Percentiles rank a stretch among this genome's conserved stretches.
Conservation (phyloP, 1,140 invertebrate species). For the Trigoniulus corallinus region DNA sequence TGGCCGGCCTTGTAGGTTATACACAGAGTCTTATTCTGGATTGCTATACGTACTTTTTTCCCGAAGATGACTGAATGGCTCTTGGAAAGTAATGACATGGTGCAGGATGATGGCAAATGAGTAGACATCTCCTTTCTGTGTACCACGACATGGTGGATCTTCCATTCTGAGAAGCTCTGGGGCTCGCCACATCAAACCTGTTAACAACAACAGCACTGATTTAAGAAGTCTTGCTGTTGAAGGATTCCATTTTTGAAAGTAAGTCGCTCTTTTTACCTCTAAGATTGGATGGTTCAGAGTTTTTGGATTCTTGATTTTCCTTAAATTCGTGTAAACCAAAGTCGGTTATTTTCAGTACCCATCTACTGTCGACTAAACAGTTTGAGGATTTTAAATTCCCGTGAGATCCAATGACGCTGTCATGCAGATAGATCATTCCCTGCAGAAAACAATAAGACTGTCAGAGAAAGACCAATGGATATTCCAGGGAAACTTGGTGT, state of each 20-base stretch:
- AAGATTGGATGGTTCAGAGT: neutral
- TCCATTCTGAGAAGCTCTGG: constrained; percentile 44
- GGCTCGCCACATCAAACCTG: constrained; percentile 42
- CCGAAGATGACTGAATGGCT: constrained; percentile 54
- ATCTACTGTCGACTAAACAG: constrained; percentile 57
- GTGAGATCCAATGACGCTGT: constrained; percentile 51
- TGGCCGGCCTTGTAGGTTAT: neutral
- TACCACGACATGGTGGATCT: constrained; percentile 34
- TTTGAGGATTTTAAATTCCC: constrained; percentile 58
- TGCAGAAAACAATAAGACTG: constrained; percentile 18
- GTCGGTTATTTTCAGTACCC: constrained; percentile 61
- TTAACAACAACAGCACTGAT: constrained; percentile 6
- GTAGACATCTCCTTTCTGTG: constrained; percentile 55
- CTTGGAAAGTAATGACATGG: constrained; percentile 48
- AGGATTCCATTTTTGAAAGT: neutral
- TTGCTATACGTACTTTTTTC: constrained; percentile 28
- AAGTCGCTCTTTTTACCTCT: neutral
- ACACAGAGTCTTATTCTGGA: constrained; percentile 12
- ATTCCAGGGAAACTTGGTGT: neutral
- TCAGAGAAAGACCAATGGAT: constrained; percentile 11
- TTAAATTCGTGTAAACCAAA: constrained; percentile 58
- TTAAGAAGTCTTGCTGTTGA: neutral
- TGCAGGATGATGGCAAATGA: constrained; percentile 49
- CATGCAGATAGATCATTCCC: constrained; percentile 60
- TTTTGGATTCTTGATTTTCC: constrained; percentile 30